These are phyloP conservation scores for Cyphomyrus discorhynchus DNA, from an alignment of 2,113 vertebrate species.

Conservation along the genomic window DNA sequence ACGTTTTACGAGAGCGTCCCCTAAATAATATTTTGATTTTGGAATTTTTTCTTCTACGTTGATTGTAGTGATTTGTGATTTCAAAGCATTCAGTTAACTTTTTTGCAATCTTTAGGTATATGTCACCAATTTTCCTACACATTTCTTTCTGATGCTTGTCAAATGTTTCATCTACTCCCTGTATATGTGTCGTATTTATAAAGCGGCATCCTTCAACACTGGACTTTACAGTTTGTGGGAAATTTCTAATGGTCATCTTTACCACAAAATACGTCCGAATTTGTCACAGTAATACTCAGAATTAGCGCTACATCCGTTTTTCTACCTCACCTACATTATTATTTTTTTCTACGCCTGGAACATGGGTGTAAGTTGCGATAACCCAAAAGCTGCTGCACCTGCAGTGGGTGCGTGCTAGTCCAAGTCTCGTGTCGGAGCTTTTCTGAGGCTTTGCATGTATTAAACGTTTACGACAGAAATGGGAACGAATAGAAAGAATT, in stretches of 20 bases:
- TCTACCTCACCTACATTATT: neutral
- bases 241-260: neutral
- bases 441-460: constrained; percentile 70
- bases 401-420: constrained; percentile 41
- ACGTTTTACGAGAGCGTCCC: neutral
- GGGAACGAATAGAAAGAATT: neutral
- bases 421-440: constrained; percentile 68
- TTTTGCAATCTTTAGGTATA: neutral
- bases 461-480: neutral
- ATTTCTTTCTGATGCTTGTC: neutral
- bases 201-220: neutral
- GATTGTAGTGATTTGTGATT: neutral
- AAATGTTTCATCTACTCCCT: neutral
- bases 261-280: neutral
- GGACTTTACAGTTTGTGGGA: neutral
- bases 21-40: neutral
- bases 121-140: neutral
- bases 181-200: neutral
- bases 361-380: neutral
- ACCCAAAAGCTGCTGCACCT: constrained; percentile 56
- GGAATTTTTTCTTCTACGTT: neutral
- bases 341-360: neutral
- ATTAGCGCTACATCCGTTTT: neutral
- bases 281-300: neutral
- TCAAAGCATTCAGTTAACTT: neutral